Percentiles rank a stretch among this genome's conserved stretches.
phyloP scores from a whole-genome alignment of 2,113 vertebrate genomes.

The Anhinga anhinga region DNA sequence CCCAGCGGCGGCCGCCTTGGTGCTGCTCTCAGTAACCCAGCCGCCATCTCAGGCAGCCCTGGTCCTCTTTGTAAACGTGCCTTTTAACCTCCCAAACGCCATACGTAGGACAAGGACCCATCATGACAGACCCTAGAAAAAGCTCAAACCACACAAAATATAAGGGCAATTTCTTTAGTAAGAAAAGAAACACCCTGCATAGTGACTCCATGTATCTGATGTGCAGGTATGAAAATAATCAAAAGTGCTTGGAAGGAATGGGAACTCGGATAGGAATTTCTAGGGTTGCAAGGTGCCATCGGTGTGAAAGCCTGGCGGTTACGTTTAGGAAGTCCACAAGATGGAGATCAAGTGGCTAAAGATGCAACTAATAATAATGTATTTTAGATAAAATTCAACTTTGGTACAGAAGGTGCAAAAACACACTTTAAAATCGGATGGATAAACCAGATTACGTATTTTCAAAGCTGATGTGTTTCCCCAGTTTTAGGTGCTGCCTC shows the following conservation, averaged over 20 bases:
- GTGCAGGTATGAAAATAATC: neutral
- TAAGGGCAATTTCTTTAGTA: neutral
- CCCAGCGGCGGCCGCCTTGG: neutral
- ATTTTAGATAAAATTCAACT: neutral
- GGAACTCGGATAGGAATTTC: neutral
- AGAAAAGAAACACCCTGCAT: neutral
- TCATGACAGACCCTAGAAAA: neutral
- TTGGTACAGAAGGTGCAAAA: neutral
- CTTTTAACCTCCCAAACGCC: neutral
- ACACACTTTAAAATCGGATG: neutral
- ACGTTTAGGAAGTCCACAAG: neutral
- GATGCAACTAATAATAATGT: neutral
- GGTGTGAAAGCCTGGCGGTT: neutral
- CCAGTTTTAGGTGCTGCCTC: neutral
- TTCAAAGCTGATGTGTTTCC: neutral
- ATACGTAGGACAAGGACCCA: accelerated
- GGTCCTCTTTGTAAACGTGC: neutral
- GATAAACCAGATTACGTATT: neutral
- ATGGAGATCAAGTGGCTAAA: neutral
- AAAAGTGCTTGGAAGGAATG: neutral
- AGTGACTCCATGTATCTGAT: neutral
- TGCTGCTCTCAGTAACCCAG: neutral
- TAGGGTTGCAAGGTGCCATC: accelerated
- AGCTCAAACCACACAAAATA: neutral
- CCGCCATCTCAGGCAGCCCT: neutral